Percentiles rank a stretch among this genome's conserved stretches.
Evolutionary conservation across 2,888 invertebrate genomes (phyloP).

Genomic region (Andrena hattorfiana): DNA sequence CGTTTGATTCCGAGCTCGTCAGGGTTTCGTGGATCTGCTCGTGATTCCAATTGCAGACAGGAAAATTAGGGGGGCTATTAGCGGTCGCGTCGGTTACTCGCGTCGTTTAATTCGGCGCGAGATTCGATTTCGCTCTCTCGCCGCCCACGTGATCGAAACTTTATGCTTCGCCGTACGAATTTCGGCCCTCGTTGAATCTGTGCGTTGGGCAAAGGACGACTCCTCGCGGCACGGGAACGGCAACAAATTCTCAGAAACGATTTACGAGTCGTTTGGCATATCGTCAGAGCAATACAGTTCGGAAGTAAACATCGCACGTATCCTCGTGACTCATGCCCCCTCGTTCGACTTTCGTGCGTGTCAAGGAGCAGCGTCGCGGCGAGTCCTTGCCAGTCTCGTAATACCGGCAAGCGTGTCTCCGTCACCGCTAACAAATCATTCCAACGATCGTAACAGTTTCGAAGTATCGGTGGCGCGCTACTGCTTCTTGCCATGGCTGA

Average conservation of each 20-base stretch:
- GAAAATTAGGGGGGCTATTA: neutral
- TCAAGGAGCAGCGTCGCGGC: conserved; percentile 40
- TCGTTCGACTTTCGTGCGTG: conserved; percentile 31
- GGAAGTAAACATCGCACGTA: conserved; percentile 27
- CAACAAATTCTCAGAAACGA: neutral
- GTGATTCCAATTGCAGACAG: neutral
- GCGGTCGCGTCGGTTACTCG: neutral
- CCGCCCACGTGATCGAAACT: too few relatives aligned
- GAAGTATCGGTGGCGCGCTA: conserved; percentile 28
- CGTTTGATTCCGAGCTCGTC: neutral
- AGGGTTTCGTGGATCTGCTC: neutral
- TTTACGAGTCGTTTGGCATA: conserved; percentile 19
- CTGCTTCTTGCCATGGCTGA: conserved; percentile 25
- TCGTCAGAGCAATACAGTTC: conserved; percentile 13
- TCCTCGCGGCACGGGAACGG: neutral
- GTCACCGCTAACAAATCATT: conserved; percentile 42
- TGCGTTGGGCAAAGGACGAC: too few relatives aligned
- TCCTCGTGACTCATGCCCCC: conserved; percentile 31
- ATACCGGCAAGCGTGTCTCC: conserved; percentile 29
- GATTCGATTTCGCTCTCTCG: neutral
- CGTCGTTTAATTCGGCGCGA: neutral
- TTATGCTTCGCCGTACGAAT: too few relatives aligned
- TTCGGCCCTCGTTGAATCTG: too few relatives aligned
- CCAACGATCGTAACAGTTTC: conserved; percentile 30
- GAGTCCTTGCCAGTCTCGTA: conserved; percentile 50